Evolutionary conservation across 1,140 invertebrate genomes (phyloP).

Genomic region (Bombus superbus): DNA sequence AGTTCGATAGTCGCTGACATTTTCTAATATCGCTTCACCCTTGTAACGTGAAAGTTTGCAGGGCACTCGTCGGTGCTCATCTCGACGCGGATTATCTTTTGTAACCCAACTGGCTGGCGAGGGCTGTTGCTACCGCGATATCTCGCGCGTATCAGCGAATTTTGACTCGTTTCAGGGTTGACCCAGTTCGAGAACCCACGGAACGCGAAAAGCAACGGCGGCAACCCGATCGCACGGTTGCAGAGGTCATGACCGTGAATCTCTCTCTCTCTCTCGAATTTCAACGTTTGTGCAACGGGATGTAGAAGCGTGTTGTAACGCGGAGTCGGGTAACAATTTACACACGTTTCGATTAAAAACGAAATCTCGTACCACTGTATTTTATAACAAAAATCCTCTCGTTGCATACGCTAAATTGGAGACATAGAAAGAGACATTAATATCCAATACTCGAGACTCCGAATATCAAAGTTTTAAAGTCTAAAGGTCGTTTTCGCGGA

Average conservation of each 20-base stretch:
- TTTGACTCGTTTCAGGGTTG: not conserved
- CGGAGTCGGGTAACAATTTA: not conserved
- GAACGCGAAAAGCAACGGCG: not conserved
- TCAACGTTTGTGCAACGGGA: not conserved
- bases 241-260: constrained; percentile 39
- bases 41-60: constrained; percentile 8
- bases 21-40: constrained; percentile 32
- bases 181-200: constrained; percentile 26
- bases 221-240: not conserved
- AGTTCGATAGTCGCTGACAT: not conserved
- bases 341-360: not conserved
- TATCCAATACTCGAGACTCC: too few relatives aligned
- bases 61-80: constrained; percentile 5
- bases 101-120: not conserved
- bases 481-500: too few relatives aligned
- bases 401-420: too few relatives aligned
- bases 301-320: not conserved
- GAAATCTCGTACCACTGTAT: not conserved
- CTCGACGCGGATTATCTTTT: constrained; percentile 7
- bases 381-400: not conserved
- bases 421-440: too few relatives aligned
- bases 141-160: constrained; percentile 5
- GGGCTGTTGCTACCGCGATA: not conserved
- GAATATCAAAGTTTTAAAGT: too few relatives aligned
- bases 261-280: constrained; percentile 8